These are phyloP conservation scores for Dipodomys ordii DNA, from an alignment of 2,113 vertebrate species.

Conservation along the genomic window DNA sequence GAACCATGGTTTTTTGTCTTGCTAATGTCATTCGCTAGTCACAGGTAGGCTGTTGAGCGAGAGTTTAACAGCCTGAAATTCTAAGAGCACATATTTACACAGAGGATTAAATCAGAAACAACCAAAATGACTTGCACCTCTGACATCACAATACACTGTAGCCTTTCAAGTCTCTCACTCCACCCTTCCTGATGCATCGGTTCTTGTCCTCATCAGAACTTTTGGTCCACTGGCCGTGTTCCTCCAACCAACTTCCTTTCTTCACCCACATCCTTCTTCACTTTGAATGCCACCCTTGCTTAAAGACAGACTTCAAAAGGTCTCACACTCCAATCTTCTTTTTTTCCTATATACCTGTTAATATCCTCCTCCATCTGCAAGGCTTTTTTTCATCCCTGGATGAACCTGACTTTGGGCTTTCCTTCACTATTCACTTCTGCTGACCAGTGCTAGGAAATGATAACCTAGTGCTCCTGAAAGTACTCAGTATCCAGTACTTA, in stretches of 20 bases:
- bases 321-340: neutral
- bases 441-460: no score
- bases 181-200: neutral
- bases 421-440: neutral
- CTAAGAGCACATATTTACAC: neutral
- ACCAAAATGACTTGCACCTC: neutral
- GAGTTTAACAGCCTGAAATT: neutral
- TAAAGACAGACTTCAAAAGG: neutral
- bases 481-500: no score
- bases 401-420: neutral
- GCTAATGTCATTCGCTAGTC: neutral
- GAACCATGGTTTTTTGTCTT: neutral
- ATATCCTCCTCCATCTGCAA: neutral
- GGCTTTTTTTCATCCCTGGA: neutral
- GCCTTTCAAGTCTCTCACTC: neutral
- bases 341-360: neutral
- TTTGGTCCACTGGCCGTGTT: neutral
- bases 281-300: neutral
- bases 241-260: neutral
- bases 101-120: neutral
- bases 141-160: neutral
- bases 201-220: neutral
- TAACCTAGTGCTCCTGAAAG: accelerated
- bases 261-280: neutral
- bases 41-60: neutral